Evolutionary conservation across 2,113 vertebrate species (phyloP).

Genomic region (Noturus placidus): DNA sequence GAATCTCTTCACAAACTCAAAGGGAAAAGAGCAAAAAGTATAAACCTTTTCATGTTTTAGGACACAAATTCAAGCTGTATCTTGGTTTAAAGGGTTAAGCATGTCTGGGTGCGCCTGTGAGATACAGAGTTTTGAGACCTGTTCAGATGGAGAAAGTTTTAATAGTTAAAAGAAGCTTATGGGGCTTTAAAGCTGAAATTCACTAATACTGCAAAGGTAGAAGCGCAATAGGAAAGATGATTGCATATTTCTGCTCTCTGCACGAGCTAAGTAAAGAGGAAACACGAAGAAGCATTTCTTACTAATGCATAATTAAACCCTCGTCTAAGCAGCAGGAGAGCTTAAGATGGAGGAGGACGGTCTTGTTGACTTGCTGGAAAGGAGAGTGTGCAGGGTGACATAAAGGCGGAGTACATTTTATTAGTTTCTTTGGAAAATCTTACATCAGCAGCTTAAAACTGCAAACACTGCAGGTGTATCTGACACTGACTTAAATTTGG

Average conservation of each 20-base stretch:
- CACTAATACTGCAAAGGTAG: not conserved
- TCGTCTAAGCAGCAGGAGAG: slow-evolving; percentile 16
- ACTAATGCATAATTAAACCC: slow-evolving; percentile 42
- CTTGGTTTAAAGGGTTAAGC: not conserved
- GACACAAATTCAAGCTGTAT: not conserved
- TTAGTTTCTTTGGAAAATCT: not conserved
- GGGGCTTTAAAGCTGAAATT: slow-evolving; percentile 2
- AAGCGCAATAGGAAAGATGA: slow-evolving; percentile 17
- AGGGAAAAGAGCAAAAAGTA: not conserved
- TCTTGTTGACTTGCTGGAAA: slow-evolving; percentile 25
- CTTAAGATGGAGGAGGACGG: slow-evolving; percentile 7
- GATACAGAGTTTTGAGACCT: not conserved
- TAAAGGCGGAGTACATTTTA: not conserved
- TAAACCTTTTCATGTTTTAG: not conserved
- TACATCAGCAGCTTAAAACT: slow-evolving; percentile 11
- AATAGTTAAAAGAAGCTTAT: slow-evolving; percentile 20
- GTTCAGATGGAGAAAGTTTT: slow-evolving; percentile 6
- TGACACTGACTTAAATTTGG: not conserved
- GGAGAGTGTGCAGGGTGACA: not conserved
- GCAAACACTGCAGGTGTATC: not conserved
- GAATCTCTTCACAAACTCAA: not conserved
- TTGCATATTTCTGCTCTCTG: slow-evolving; percentile 12
- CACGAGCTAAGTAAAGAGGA: slow-evolving; percentile 14
- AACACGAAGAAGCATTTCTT: slow-evolving; percentile 20
- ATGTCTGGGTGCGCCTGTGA: not conserved